These are phyloP conservation scores for Reinhardtius hippoglossoides DNA, from an alignment of 2,113 vertebrate genomes.

Conservation along the genomic window DNA sequence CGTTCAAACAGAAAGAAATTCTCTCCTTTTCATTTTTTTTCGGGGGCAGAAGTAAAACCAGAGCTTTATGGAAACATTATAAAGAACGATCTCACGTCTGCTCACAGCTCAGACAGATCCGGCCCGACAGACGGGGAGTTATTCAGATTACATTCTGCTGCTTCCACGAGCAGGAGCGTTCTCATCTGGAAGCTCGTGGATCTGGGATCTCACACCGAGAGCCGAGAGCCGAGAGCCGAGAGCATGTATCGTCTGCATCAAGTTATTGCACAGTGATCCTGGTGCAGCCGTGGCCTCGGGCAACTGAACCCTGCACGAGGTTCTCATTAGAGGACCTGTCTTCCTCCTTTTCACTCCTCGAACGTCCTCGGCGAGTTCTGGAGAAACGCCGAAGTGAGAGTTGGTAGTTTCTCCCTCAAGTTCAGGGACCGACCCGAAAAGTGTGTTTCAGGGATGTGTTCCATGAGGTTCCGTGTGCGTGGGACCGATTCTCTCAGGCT, in stretches of 20 bases:
- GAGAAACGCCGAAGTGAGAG: constrained; percentile 13
- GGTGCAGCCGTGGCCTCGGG: constrained; percentile 40
- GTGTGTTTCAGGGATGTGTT: constrained; percentile 37
- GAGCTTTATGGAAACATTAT: too few species aligned
- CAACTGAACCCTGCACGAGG: constrained; percentile 19
- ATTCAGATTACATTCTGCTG: not conserved
- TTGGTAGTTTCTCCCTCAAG: not conserved
- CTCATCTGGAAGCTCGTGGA: constrained; percentile 33
- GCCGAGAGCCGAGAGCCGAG: constrained; percentile 25
- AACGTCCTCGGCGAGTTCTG: too few species aligned
- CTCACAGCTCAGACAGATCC: constrained; percentile 5
- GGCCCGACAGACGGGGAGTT: constrained; percentile 7
- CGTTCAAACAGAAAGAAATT: too few species aligned
- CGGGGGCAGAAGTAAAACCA: too few species aligned
- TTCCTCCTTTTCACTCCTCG: too few species aligned
- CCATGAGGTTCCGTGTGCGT: constrained; percentile 27
- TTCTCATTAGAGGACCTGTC: constrained; percentile 31
- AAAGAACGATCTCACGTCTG: not conserved
- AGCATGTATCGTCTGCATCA: too few species aligned
- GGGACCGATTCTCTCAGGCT: constrained; percentile 44
- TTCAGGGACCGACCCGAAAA: not conserved
- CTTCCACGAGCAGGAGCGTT: not conserved
- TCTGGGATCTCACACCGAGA: constrained; percentile 19
- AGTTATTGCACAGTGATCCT: constrained; percentile 29
- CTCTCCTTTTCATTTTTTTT: too few species aligned